Evolutionary conservation across 2,797 vertebrate species (phyloP).

Genomic region (Echiichthys vipera): DNA sequence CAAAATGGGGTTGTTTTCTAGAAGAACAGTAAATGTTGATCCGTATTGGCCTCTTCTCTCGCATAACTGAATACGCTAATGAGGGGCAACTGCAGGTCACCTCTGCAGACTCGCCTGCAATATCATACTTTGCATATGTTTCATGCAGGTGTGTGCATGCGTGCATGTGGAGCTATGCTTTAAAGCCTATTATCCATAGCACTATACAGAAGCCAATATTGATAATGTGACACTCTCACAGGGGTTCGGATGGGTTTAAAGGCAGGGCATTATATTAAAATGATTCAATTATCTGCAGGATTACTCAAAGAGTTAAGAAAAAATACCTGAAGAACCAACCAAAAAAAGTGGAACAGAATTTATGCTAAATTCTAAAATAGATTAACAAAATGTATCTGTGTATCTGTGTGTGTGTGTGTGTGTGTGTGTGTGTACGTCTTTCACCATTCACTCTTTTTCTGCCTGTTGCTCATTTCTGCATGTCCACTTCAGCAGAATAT

Average conservation of each 20-base stretch:
- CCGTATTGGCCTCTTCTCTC: conserved; percentile 46
- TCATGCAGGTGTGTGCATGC: conserved; percentile 26
- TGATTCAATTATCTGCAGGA: no score
- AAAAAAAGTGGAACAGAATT: not conserved
- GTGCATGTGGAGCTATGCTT: conserved; percentile 4
- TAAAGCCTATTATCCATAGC: conserved; percentile 18
- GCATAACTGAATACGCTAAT: conserved; percentile 63
- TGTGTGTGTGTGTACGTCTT: conserved; percentile 2
- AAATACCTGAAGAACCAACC: not conserved
- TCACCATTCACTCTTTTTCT: conserved; percentile 5
- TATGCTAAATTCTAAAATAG: not conserved
- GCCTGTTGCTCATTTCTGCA: conserved; percentile 34
- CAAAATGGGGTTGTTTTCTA: conserved; percentile 56
- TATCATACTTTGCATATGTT: conserved; percentile 39
- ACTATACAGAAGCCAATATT: conserved; percentile 28
- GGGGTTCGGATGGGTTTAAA: conserved; percentile 50
- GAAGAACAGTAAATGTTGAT: conserved; percentile 47
- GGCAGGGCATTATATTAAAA: conserved; percentile 42
- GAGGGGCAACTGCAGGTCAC: conserved; percentile 58
- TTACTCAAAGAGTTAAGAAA: not conserved
- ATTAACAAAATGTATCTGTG: not conserved
- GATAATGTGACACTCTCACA: conserved; percentile 43
- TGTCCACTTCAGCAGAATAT: conserved; percentile 47
- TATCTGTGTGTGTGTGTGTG: not conserved
- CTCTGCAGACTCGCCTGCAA: conserved; percentile 28